A percentile compares a stretch with the other conserved stretches of the same genome.
These are phyloP conservation scores for Panonychus citri DNA, from an alignment of 1,140 invertebrate genomes.

Conservation along the genomic window DNA sequence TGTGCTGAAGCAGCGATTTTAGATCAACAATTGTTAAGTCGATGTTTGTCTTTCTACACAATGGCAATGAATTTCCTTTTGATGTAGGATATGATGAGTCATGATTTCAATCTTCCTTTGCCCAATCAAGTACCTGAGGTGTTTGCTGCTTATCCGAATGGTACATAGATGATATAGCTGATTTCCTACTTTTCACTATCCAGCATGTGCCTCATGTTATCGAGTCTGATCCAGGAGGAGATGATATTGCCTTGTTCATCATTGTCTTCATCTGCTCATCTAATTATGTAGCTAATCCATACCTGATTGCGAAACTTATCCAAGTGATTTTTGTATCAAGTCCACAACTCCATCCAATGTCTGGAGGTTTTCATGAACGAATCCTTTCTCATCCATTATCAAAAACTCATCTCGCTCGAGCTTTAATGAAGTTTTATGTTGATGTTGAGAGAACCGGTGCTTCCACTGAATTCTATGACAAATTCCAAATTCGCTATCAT, in stretches of 20 bases:
- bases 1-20: conserved; percentile 39
- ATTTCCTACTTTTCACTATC: conserved; percentile 15
- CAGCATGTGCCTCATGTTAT: conserved; percentile 11
- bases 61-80: conserved; percentile 56
- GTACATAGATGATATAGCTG: conserved; percentile 34
- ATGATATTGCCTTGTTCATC: conserved; percentile 38
- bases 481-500: conserved; percentile 81
- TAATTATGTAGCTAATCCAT: conserved; percentile 66
- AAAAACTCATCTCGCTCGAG: conserved; percentile 49
- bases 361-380: conserved; percentile 33
- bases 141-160: conserved; percentile 63
- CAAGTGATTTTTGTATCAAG: conserved; percentile 53
- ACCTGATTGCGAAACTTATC: conserved; percentile 65
- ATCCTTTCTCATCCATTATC: conserved; percentile 69
- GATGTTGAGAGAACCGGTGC: conserved; percentile 93
- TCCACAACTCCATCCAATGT: conserved; percentile 46
- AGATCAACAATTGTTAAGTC: conserved; percentile 36
- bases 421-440: conserved; percentile 92
- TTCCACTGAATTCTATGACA: conserved; percentile 85
- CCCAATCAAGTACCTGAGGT: conserved; percentile 14
- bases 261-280: conserved; percentile 46
- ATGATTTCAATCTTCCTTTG: background rate
- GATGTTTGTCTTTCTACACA: conserved; percentile 48
- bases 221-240: conserved; percentile 26
- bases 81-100: conserved; percentile 12